Evolutionary conservation across 2,888 invertebrate genomes (phyloP), one percentile per base, ranked within the genome.

Genomic region (Drosophila prostipennis): DNA sequence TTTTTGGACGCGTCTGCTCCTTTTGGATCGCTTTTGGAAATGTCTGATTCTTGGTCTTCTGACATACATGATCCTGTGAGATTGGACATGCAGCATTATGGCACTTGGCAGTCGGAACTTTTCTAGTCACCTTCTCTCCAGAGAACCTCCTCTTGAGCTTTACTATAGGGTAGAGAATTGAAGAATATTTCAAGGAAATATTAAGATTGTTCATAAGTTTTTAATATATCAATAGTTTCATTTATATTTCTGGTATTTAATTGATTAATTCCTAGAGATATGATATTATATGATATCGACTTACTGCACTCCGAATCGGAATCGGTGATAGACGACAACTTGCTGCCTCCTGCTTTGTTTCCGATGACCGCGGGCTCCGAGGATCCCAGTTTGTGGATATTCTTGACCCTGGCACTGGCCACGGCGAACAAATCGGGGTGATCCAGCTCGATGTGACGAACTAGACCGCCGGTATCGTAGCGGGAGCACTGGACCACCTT

Each of bases 401-500:
- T 73, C 10, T 54, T 48, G 14, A 81, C 55, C 51, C 74, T 77
- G 3, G 75, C 72, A 2, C 64, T 73, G 36, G 48, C 54, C 13
- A 39, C 49, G 4, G 75, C 75, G 0, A 81, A 49, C 3, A 89
- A 79, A 68, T 87, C 80, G 2, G 90, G 89, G 71, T 91, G 91
- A 51, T 90, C 80, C 10, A 45, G 58, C 16, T 86, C 79, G 42
- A 91, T 85, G 55, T 91, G 91, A 0, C 72, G 55, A 32, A 90
- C 51, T 36, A 91, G 53, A 2, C 74, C 61, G 6, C 48, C 34
- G 11, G 84, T 80, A 37, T 91, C 87, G 34, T 89, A 89, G n/a
- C 86, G 90, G 3, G 89, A 81, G 48, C 90, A 89, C 7, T 89
- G 79, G 0, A 91, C 64, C 54, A 87, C 83, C 79, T 91, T 89